Conservation (phyloP, 2,797 vertebrate genomes). For the Salarias fasciatus region DNA sequence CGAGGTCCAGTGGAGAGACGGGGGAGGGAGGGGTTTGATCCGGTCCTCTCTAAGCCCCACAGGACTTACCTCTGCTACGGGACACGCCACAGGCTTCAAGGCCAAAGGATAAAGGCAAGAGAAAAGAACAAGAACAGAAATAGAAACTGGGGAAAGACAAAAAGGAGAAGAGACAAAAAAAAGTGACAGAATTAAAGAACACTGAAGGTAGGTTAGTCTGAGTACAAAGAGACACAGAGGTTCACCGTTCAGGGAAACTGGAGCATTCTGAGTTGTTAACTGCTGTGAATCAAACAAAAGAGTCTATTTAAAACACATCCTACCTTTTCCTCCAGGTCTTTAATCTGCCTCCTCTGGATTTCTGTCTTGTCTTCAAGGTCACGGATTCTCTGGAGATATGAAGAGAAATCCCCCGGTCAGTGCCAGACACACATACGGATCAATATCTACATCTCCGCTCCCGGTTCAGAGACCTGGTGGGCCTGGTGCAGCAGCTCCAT, state of each 20-base stretch:
- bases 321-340: constrained; percentile 99
- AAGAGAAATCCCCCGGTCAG: neutral
- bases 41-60: constrained; percentile 25
- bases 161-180: constrained; percentile 42
- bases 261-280: neutral
- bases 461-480: constrained; percentile 86
- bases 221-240: constrained; percentile 4
- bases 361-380: constrained; percentile 99
- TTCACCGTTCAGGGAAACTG: constrained; percentile 9
- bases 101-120: constrained; percentile 99
- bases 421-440: too few relatives aligned
- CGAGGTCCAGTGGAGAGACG: constrained; percentile 24
- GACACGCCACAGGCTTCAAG: constrained; percentile 94
- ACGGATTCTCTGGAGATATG: constrained; percentile 90
- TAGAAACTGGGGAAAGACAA: constrained; percentile 88
- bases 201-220: too few relatives aligned
- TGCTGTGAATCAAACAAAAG: too few relatives aligned
- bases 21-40: constrained; percentile 16
- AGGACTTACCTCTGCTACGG: constrained; percentile 89
- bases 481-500: constrained; percentile 99
- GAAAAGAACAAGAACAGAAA: constrained; percentile 99
- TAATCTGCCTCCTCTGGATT: constrained; percentile 98
- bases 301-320: constrained; percentile 2
- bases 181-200: constrained; percentile 15
- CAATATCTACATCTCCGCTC: neutral